Conservation (phyloP, 2,888 invertebrate species). For the Clanis bilineata region DNA sequence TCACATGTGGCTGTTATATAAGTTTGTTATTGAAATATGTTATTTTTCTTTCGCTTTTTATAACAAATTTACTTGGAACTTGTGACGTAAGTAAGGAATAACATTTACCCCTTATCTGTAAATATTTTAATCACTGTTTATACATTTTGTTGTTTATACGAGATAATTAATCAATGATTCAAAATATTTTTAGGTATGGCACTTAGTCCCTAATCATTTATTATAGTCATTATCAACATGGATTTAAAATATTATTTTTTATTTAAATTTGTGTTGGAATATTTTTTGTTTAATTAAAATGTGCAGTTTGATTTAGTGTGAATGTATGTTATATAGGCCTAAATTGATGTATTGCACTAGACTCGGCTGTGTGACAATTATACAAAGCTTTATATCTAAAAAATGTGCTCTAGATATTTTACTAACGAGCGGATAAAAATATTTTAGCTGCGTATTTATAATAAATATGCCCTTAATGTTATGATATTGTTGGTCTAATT, state of each 20-base stretch:
- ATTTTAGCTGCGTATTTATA: not conserved
- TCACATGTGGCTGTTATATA: not conserved
- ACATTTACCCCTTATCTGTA: not conserved
- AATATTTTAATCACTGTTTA: not conserved
- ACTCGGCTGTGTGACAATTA: conserved; percentile 9
- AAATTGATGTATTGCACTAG: conserved; percentile 7
- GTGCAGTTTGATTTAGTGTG: not conserved
- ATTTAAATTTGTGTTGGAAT: not conserved
- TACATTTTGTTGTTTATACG: too few relatives aligned
- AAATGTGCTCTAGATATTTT: conserved; percentile 3
- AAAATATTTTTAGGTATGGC: not conserved
- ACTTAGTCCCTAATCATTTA: not conserved
- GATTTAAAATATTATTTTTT: not conserved
- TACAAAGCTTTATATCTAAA: conserved; percentile 1
- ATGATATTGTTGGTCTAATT: not conserved
- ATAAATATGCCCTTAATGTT: not conserved
- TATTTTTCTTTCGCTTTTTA: conserved; percentile 1
- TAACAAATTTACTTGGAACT: conserved; percentile 7
- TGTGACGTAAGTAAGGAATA: not conserved
- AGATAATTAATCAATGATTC: not conserved
- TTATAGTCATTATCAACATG: not conserved
- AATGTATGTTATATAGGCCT: not conserved
- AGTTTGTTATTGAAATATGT: conserved; percentile 12
- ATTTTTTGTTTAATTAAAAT: conserved; percentile 2
- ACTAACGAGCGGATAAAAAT: conserved; percentile 2